Base-by-base conservation (phyloP, 2,113 vertebrate species). In the Zootoca vivipara region DNA sequence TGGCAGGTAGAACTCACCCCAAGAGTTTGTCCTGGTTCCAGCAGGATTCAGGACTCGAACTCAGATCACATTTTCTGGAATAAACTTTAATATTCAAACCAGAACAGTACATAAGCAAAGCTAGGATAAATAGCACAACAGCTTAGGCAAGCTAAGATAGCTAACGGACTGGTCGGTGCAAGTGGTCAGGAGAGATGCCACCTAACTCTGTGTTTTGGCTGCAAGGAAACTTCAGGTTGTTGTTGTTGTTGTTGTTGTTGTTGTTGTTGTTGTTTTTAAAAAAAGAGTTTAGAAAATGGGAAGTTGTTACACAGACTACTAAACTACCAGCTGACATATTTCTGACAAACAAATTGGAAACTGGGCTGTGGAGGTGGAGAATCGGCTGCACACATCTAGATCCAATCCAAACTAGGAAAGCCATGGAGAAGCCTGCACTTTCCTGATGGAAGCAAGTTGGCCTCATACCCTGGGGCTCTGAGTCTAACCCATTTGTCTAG, bases 401-500 rank as follows among this genome's bases (percentile, higher is more conserved):
- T 24, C 79, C 56, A 56, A 52, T 33, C 46, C 2, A 52, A 75
- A 16, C 28, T 12, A n/a, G 35, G 22, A 7, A 83, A 87, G 87
- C 28, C 46, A 1, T 0, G 65, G 86, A 89, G 22, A 91, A 90
- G 5, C 33, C 1, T 8, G 8, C 30, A 28, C n/a, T 35, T 81
- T 58, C n/a, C 8, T 56, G 10, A 30, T 5, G 40, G 13, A 46
- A 70, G 16, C 24, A 67, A 70, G 30, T 35, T 24, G 20, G 56
- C 35, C 30, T 80, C n/a, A 2, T 69, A 83, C 5, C 0, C 9
- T 33, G 33, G 30, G 22, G 9, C 79, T 70, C n/a, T 73, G 10
- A 33, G 20, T 87, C 28, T 85, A 90, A 89, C 15, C 26, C 2
- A 78, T 35, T 81, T 78, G 56, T 87, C 35, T 86, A 42, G 80